Conservation (phyloP, 2,797 vertebrate species). For the Enteromius paludinosus region DNA sequence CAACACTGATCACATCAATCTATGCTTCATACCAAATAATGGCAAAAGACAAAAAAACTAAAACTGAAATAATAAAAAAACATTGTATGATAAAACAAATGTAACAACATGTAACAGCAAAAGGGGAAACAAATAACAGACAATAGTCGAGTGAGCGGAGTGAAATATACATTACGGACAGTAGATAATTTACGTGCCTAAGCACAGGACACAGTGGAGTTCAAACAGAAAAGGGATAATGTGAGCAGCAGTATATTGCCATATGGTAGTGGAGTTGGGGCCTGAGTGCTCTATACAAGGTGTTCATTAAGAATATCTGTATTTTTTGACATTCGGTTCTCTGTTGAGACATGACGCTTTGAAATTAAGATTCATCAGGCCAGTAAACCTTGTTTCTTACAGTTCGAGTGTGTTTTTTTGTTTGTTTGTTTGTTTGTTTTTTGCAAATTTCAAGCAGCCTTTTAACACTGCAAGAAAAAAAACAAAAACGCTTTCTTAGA, state of each 20-base stretch:
- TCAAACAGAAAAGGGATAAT: not conserved
- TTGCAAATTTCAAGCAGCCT: not conserved
- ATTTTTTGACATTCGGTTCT: not conserved
- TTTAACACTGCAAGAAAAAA: not conserved
- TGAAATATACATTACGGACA: not conserved
- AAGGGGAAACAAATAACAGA: not conserved
- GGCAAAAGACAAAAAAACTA: not conserved
- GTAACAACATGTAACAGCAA: not conserved
- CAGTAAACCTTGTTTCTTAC: not conserved
- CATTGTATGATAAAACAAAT: not conserved
- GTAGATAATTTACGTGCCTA: not conserved
- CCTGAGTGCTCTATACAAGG: not conserved
- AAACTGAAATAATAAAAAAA: not conserved
- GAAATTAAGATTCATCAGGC: not conserved
- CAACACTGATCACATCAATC: not conserved
- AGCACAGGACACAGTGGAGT: not conserved
- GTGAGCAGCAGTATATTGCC: not conserved
- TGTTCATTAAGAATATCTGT: not conserved
- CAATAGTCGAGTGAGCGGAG: not conserved
- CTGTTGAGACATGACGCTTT: not conserved
- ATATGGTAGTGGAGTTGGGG: not conserved
- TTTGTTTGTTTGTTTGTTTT: not conserved
- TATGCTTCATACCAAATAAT: not conserved
- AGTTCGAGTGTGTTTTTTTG: not conserved
- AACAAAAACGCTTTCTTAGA: too few species aligned